These are phyloP conservation scores for Musca domestica DNA, from an alignment of 1,140 invertebrate genomes.

Conservation along the genomic window DNA sequence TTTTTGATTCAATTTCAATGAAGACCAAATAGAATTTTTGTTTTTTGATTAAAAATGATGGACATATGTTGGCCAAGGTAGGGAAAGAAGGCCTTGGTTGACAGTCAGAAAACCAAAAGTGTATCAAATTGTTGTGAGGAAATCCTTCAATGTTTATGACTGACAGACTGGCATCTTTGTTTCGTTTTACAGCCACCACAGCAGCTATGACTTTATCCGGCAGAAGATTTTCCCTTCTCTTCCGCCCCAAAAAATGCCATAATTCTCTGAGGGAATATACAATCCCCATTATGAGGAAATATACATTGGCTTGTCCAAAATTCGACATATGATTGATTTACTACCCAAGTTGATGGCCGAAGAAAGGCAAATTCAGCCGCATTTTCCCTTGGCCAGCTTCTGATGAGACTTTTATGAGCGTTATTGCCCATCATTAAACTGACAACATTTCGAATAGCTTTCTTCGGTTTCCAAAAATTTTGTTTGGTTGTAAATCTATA, in stretches of 20 bases:
- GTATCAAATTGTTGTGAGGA: conserved; percentile 13
- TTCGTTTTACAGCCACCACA: too few relatives aligned
- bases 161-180: background rate
- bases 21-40: background rate
- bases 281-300: too few relatives aligned
- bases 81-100: too few relatives aligned
- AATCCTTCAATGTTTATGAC: conserved; percentile 16
- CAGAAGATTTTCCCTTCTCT: background rate
- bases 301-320: too few relatives aligned
- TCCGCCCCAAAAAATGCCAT: too few relatives aligned
- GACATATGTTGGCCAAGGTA: conserved; percentile 1
- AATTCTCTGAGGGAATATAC: too few relatives aligned
- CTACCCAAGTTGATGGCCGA: background rate
- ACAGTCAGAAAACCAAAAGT: background rate
- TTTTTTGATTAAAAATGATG: conserved; percentile 6
- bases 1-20: conserved; percentile 9
- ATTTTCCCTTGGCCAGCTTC: too few relatives aligned
- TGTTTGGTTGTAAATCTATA: too few relatives aligned
- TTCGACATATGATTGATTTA: conserved; percentile 17
- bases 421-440: conserved; percentile 4
- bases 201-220: background rate
- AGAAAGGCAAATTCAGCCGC: too few relatives aligned
- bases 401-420: conserved; percentile 1
- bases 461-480: too few relatives aligned
- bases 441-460: too few relatives aligned